Conservation (phyloP, 1,140 invertebrate genomes). For the Dufourea novaeangliae region DNA sequence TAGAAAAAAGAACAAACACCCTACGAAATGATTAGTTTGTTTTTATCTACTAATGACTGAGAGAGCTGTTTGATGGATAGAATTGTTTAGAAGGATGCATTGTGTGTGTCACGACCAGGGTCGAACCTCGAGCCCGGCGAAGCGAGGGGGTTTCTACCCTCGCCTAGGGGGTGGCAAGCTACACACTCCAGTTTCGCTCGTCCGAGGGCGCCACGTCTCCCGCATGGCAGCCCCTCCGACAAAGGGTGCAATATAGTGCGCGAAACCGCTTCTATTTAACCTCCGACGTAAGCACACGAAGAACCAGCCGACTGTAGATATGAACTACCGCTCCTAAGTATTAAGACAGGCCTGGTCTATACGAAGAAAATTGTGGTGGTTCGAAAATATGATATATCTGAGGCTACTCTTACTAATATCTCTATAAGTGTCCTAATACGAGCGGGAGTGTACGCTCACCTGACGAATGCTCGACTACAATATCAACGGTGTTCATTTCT, state of each 20-base stretch:
- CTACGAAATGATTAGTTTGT: too few species aligned
- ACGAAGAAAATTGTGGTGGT: too few species aligned
- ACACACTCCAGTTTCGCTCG: conserved; percentile 46
- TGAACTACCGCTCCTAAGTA: neutral
- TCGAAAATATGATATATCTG: too few species aligned
- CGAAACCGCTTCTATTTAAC: conserved; percentile 34
- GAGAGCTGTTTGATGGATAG: neutral
- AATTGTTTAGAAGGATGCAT: neutral
- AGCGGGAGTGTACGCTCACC: too few species aligned
- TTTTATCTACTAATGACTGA: too few species aligned
- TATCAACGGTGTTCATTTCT: too few species aligned
- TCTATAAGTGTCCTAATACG: too few species aligned
- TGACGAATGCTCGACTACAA: too few species aligned
- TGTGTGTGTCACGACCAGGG: neutral
- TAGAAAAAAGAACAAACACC: too few species aligned
- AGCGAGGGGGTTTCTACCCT: conserved; percentile 38
- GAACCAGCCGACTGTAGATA: neutral
- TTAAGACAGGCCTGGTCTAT: too few species aligned
- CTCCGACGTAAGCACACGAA: neutral
- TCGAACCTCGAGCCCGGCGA: neutral
- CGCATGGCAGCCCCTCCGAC: conserved; percentile 32
- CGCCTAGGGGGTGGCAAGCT: conserved; percentile 21
- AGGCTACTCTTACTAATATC: too few species aligned
- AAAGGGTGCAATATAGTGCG: conserved; percentile 25
- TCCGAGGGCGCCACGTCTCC: conserved; percentile 64